Evolutionary conservation across 2,113 vertebrate species (phyloP), one percentile per base, ranked within the genome.

Genomic region (Crypturellus undulatus): DNA sequence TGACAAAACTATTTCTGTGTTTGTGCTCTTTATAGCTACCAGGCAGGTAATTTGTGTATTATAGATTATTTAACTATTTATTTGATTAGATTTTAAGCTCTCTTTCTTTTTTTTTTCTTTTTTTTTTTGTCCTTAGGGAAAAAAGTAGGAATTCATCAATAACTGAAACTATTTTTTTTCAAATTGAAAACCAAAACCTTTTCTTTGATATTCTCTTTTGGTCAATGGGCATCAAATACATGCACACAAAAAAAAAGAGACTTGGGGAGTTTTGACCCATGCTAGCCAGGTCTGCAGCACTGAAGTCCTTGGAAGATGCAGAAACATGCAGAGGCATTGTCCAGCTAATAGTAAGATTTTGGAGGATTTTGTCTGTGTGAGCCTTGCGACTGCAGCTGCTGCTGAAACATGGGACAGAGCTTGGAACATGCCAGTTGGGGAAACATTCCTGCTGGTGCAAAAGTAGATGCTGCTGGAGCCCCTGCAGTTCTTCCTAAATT

Each of bases 401-500:
- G 67, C 13, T 16, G 32, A 82, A 78, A 78, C 81, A n/a, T 63
- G 64, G 89, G 84, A 60, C 25, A 0, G 40, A 18, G 34, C 68
- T 88, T 84, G 82, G 90, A 93, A 92, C 83, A 78, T 75, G 52
- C 56, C 15, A 12, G 45, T 49, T 12, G 42, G 42, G 67, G 71
- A 45, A 83, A 21, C 62, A 84, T 76, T 94, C 94, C 87, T 92
- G 95, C 90, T 75, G 26, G 18, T 21, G 71, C 43, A 84, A 96
- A 94, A 89, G n/a, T 38, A 82, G 58, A 32, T 91, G 81, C 90
- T 71, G 62, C 58, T 81, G 2, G 52, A 91, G 84, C 95, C 84
- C 69, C 38, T 82, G 47, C 34, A 76, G 94, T 93, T 40, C 79
- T 97, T 90, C 79, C 75, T 93, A 93, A 97, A 97, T 97, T 96